Evolutionary conservation across 2,113 vertebrate species (phyloP), one percentile per base, ranked within the genome.

Genomic region (Rhea americana): DNA sequence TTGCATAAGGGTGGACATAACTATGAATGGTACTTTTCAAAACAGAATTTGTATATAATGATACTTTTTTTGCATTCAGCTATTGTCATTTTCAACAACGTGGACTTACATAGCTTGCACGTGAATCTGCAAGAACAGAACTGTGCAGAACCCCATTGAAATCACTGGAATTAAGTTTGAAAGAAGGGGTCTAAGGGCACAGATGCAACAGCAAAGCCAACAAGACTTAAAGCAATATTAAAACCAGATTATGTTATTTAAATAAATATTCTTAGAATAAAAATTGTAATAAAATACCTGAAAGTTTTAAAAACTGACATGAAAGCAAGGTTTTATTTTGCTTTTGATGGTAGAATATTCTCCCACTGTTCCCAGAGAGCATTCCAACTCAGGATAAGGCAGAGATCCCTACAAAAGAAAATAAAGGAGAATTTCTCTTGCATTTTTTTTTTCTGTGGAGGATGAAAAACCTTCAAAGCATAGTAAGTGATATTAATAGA

Each of bases 241-340:
- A 77, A 83, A 22, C 8, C 1, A 4, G 9, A 45, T 51, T 39
- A 76, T 30, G 37, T 35, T 58, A 63, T 14, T 51, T 30, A 82
- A 91, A 62, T 26, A 55, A 71, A 53, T 8, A 1, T 71, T 92
- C 47, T 82, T 5, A 21, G 47, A 63, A 43, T 53, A 35, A 79
- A 66, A 62, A 62, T 6, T 9, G 13, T 43, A 62, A 43, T 67
- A n/a, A 37, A 82, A 73, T 65, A 61, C 6, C 48, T 80, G 37
- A 1, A 61, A 55, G 51, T 78, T 35, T 71, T 80, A 71, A 68
- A 81, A 83, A 59, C 2, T 2, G n/a, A 73, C 58, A 28, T 71
- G 80, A 75, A 91, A 93, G 12, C 41, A 76, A 45, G 30, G 56
- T 81, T 78, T 85, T 86, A 16, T 37, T 96, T 85, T 84, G 28